These are phyloP conservation scores for Alces alces DNA, from an alignment of 2,113 vertebrate species.

Conservation along the genomic window DNA sequence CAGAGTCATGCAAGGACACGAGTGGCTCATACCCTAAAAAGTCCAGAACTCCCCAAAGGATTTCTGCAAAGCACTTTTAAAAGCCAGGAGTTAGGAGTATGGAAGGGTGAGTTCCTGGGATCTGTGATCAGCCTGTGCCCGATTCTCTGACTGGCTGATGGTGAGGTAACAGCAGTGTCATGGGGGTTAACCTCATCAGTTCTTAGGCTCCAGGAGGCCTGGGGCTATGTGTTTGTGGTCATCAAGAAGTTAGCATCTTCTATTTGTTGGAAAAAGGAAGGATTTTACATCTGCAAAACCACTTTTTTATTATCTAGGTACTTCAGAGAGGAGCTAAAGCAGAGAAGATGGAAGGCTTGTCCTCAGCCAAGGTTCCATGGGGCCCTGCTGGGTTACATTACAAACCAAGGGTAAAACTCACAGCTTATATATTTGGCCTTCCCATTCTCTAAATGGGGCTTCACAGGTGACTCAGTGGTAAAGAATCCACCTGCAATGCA, in stretches of 20 bases:
- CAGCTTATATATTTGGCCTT: background rate
- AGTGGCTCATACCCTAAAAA: background rate
- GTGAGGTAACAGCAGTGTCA: background rate
- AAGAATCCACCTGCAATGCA: background rate
- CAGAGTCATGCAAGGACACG: background rate
- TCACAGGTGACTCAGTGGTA: background rate
- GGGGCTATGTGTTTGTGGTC: background rate
- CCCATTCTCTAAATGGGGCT: background rate
- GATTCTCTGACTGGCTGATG: background rate
- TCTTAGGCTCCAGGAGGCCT: background rate
- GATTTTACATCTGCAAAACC: background rate
- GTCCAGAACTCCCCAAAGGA: background rate
- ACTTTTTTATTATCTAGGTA: background rate
- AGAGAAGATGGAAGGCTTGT: background rate
- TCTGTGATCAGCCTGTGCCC: background rate
- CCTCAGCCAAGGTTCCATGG: background rate
- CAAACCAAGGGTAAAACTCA: background rate
- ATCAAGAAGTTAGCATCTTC: background rate
- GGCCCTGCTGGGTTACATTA: background rate
- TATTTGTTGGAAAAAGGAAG: background rate
- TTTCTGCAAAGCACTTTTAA: background rate
- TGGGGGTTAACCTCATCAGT: background rate
- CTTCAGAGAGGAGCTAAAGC: background rate
- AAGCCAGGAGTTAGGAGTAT: background rate
- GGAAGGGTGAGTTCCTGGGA: background rate